Conservation (phyloP, 2,113 vertebrate species). For the Oryzias javanicus region DNA sequence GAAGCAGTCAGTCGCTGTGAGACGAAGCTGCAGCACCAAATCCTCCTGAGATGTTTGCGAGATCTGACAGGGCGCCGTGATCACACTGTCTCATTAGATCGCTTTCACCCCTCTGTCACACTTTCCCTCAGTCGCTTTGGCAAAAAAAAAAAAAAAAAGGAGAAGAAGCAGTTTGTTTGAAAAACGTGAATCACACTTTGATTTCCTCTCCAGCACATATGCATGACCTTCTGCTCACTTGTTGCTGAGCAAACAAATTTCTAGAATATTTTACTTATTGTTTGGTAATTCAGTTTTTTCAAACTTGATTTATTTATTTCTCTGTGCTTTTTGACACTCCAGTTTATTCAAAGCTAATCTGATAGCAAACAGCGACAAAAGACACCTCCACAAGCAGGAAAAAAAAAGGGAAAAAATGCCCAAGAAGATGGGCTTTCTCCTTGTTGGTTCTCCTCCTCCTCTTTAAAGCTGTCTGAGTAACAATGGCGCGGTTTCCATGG, state of each 20-base stretch:
- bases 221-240: constrained; percentile 26
- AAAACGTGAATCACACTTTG: neutral
- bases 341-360: neutral
- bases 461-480: constrained; percentile 41
- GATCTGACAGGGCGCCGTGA: constrained; percentile 51
- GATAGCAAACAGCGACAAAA: neutral
- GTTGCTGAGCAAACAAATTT: neutral
- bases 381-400: neutral
- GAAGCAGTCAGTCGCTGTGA: constrained; percentile 31
- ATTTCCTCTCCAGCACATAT: neutral
- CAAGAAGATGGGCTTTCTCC: constrained; percentile 15
- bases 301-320: neutral
- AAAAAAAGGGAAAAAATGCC: neutral
- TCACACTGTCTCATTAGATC: constrained; percentile 61
- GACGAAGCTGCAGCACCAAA: constrained; percentile 16
- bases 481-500: constrained; percentile 73
- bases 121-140: constrained; percentile 18
- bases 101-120: constrained; percentile 29
- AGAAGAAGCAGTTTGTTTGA: too few species aligned
- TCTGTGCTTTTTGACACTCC: neutral
- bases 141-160: too few species aligned
- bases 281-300: neutral
- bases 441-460: constrained; percentile 54
- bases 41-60: constrained; percentile 33
- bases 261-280: neutral